phyloP scores from a whole-genome alignment of 2,113 vertebrate species.

The Monopterus albus region DNA sequence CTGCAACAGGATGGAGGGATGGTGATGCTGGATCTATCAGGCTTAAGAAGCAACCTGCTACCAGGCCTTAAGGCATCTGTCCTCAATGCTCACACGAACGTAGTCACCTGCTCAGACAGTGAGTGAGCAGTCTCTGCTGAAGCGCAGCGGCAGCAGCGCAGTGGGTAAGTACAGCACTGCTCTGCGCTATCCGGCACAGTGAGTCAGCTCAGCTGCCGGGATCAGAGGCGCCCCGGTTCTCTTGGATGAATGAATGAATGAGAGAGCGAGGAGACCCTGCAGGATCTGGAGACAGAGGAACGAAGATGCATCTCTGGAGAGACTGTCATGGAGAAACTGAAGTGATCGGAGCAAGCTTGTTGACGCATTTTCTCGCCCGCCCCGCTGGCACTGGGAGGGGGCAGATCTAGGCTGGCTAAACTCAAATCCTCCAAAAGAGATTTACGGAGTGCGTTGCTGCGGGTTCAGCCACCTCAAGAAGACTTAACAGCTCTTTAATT shows the following conservation, averaged over 20 bases:
- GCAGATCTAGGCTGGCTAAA: conserved; percentile 68
- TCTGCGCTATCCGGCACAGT: conserved; percentile 60
- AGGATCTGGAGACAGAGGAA: conserved; percentile 21
- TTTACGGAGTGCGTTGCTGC: conserved; percentile 62
- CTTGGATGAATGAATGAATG: conserved; percentile 34
- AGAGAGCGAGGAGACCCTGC: background rate
- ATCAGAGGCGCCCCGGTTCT: conserved; percentile 16
- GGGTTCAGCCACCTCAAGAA: conserved; percentile 21
- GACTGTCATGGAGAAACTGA: conserved; percentile 53
- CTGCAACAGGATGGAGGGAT: conserved; percentile 40
- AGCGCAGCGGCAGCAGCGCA: conserved; percentile 35
- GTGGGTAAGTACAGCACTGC: conserved; percentile 44
- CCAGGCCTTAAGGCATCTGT: conserved; percentile 40
- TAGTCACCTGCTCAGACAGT: too few relatives aligned
- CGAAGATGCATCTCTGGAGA: conserved; percentile 19
- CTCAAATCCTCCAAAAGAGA: conserved; percentile 74
- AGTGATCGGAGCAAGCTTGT: conserved; percentile 70
- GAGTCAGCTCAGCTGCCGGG: conserved; percentile 71
- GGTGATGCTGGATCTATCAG: conserved; percentile 16
- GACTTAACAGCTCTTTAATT: conserved; percentile 4
- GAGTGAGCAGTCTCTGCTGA: too few relatives aligned
- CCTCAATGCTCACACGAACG: too few relatives aligned
- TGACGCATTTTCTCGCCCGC: conserved; percentile 79
- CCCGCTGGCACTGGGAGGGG: conserved; percentile 72
- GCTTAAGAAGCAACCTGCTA: conserved; percentile 43